Conservation (phyloP, 2,797 vertebrate genomes). For the Ataeniobius toweri region DNA sequence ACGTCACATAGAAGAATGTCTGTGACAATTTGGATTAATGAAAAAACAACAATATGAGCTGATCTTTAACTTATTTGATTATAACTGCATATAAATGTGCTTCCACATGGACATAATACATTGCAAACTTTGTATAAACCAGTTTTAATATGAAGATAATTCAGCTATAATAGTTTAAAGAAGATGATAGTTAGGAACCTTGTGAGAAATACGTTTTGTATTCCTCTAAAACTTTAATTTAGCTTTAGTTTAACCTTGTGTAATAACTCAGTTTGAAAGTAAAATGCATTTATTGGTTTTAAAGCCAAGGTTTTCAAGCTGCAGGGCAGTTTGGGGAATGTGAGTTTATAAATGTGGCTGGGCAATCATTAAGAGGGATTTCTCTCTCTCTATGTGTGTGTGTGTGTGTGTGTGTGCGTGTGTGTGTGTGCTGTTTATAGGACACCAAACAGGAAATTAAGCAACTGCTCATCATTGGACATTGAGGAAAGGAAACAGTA, state of each 20-base stretch:
- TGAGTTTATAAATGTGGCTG: not conserved
- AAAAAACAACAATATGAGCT: no score
- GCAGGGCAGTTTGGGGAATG: not conserved
- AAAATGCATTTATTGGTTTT: not conserved
- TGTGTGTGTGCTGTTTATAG: slow-evolving; percentile 28
- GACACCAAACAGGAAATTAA: slow-evolving; percentile 69
- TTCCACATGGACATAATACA: no score
- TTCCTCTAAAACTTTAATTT: not conserved
- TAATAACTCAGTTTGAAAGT: not conserved
- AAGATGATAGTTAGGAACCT: not conserved
- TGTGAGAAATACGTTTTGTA: not conserved
- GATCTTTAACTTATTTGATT: no score
- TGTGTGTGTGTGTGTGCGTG: not conserved
- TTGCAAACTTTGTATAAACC: not conserved
- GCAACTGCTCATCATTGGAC: slow-evolving; percentile 52
- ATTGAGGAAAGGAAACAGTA: slow-evolving; percentile 44
- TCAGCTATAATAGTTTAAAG: not conserved
- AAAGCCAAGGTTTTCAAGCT: not conserved
- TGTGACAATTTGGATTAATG: no score
- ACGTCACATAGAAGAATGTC: no score
- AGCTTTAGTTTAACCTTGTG: not conserved
- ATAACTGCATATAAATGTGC: no score
- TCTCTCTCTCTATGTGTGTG: not conserved
- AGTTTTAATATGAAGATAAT: not conserved
- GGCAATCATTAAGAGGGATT: not conserved